Percentiles rank a stretch among this genome's conserved stretches.
Evolutionary conservation across 2,888 invertebrate genomes (phyloP).

Genomic region (Allolobophora icterica): DNA sequence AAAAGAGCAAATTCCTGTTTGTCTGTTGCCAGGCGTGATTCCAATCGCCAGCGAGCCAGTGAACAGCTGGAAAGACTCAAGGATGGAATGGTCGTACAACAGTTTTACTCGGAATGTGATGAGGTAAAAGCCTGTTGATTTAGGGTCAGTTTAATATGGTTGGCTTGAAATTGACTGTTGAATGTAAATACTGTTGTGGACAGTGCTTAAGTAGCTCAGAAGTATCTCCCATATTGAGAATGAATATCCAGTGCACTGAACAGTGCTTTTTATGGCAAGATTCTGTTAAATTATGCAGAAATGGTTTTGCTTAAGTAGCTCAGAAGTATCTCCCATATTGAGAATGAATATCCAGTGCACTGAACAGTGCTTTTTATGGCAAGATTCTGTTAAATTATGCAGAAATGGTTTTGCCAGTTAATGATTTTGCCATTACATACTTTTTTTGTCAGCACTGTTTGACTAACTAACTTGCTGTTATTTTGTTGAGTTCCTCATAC

Average conservation of each 20-base stretch:
- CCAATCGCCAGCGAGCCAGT: constrained; percentile 88
- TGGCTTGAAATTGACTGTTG: not conserved
- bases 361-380: not conserved
- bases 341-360: not conserved
- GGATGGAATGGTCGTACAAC: constrained; percentile 92
- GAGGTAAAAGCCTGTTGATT: constrained; percentile 49
- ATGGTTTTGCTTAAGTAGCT: not conserved
- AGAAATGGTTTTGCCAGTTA: not conserved
- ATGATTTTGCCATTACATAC: not conserved
- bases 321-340: not conserved
- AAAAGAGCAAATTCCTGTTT: not conserved
- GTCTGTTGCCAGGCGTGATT: constrained; percentile 71
- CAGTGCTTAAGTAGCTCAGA: not conserved
- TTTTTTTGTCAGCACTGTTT: not conserved
- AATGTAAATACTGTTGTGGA: not conserved
- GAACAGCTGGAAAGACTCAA: constrained; percentile 89
- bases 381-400: not conserved
- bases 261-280: not conserved
- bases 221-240: not conserved
- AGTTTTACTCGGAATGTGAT: constrained; percentile 77
- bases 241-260: not conserved
- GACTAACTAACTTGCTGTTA: not conserved
- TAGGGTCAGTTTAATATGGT: not conserved
- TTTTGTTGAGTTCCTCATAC: not conserved
- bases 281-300: not conserved